These are phyloP conservation scores for Passer montanus DNA, from an alignment of 2,113 vertebrate species.

Conservation along the genomic window DNA sequence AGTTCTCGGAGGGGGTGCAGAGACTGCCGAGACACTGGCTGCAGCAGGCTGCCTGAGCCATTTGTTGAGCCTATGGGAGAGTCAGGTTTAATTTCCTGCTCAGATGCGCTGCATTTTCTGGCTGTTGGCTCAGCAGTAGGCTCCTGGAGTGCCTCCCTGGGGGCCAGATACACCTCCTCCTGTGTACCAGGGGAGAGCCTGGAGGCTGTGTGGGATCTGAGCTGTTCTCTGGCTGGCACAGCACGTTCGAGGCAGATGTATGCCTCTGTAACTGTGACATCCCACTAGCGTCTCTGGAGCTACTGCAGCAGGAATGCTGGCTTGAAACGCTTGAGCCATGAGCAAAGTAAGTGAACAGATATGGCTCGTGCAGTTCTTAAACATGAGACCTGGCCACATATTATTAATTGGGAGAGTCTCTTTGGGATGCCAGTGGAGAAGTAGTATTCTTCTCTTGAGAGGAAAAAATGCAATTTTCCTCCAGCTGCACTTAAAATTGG, in stretches of 20 bases:
- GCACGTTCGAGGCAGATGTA: not conserved
- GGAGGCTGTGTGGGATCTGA: not conserved
- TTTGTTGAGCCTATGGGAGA: not conserved
- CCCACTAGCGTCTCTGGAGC: not conserved
- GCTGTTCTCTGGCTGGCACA: not conserved
- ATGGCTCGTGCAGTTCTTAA: not conserved
- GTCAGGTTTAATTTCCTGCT: constrained; percentile 17
- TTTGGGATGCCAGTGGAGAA: not conserved
- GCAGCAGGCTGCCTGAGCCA: not conserved
- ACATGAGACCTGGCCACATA: not conserved
- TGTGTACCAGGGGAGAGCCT: not conserved
- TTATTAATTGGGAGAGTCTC: not conserved
- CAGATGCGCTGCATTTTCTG: not conserved
- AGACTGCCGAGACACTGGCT: not conserved
- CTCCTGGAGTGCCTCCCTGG: not conserved
- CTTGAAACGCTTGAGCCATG: not conserved
- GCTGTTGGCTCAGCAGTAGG: not conserved
- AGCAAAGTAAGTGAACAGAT: not conserved
- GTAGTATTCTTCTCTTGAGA: not conserved
- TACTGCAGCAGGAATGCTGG: not conserved
- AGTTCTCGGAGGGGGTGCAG: not conserved
- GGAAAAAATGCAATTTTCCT: not conserved
- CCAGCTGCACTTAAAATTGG: not conserved
- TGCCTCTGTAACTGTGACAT: not conserved
- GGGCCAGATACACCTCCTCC: not conserved